phyloP scores from a whole-genome alignment of 1,140 invertebrate genomes.

The Drosophila hydei region DNA sequence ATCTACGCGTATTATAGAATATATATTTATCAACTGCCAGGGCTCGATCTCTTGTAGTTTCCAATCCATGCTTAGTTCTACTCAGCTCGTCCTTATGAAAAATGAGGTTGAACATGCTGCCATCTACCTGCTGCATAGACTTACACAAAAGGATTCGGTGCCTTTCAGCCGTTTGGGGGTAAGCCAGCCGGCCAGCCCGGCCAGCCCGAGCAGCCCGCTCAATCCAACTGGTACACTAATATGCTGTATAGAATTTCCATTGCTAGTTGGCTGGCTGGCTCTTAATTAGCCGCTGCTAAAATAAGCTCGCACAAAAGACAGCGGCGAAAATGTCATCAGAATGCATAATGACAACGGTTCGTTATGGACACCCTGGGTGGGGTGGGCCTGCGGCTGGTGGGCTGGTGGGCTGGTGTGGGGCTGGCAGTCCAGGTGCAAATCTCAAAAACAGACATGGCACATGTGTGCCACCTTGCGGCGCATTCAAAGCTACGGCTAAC shows the following conservation, averaged over 20 bases:
- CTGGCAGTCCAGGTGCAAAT: conserved; percentile 50
- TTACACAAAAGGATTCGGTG: no score
- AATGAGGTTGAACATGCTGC: no score
- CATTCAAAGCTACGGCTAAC: conserved; percentile 54
- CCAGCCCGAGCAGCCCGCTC: no score
- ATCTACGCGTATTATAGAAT: no score
- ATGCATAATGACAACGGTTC: conserved; percentile 71
- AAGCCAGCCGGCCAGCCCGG: no score
- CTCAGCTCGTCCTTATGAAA: no score
- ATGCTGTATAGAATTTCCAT: conserved; percentile 54
- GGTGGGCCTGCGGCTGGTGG: not conserved
- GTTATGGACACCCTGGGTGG: conserved; percentile 9
- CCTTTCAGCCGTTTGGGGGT: no score
- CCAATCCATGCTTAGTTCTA: no score
- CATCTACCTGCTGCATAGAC: no score
- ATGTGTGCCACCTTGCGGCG: conserved; percentile 67
- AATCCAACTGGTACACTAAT: conserved; percentile 28
- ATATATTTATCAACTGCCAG: no score
- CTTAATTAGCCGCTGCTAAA: conserved; percentile 71
- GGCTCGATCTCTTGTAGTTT: no score
- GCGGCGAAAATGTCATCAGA: conserved; percentile 73
- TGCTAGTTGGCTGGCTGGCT: conserved; percentile 42
- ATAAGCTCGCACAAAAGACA: conserved; percentile 62
- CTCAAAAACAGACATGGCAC: conserved; percentile 56
- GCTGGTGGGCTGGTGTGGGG: not conserved